Base-by-base conservation (phyloP, 2,113 vertebrate genomes). In the Prionailurus viverrinus region DNA sequence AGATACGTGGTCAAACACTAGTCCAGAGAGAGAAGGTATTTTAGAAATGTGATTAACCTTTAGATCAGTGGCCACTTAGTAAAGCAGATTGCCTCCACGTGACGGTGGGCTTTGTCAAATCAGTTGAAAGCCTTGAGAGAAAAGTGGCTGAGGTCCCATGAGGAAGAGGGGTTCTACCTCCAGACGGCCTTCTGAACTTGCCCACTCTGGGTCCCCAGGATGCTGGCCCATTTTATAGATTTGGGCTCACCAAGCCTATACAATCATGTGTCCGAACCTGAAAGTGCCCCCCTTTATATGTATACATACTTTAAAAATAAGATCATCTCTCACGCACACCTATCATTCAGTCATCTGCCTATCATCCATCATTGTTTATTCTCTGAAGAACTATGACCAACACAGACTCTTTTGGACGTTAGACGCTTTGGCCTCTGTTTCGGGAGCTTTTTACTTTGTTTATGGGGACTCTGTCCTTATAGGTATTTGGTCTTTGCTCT, bases 311-410 rank as follows among this genome's bases (percentile, higher is more conserved):
- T 31, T 78, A 45, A 31, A 31, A 31, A 16, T 9, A 78, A 7
- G 27, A 31, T 23, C 69, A 39, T n/a, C 68, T n/a, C 16, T n/a
- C 68, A 33, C 16, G 19, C 16, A n/a, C 68, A n/a, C 33, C 31
- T 31, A 13, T 66, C 33, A 36, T n/a, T 33, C 33, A 1, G 39
- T 61, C 58, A 33, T 25, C 3, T 11, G 7, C 19, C 29, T 18
- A 3, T 19, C 31, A 45, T 33, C 3, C 15, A 1, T 2, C 39
- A 16, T 0, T 45, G 14, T 6, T 4, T 25, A 1, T 8, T 21
- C 31, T 51, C 25, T 10, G 51, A 33, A 23, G 27, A 71, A 5
- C 41, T 15, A 25, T 11, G 36, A 31, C 25, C 31, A 1, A 5
- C 21, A 48, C 31, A 71, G 39, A 25, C 45, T 36, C 9, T 16